Percentiles rank a stretch among this genome's conserved stretches.
Evolutionary conservation across 2,797 vertebrate species (phyloP).

Genomic region (Buceros bicornis): DNA sequence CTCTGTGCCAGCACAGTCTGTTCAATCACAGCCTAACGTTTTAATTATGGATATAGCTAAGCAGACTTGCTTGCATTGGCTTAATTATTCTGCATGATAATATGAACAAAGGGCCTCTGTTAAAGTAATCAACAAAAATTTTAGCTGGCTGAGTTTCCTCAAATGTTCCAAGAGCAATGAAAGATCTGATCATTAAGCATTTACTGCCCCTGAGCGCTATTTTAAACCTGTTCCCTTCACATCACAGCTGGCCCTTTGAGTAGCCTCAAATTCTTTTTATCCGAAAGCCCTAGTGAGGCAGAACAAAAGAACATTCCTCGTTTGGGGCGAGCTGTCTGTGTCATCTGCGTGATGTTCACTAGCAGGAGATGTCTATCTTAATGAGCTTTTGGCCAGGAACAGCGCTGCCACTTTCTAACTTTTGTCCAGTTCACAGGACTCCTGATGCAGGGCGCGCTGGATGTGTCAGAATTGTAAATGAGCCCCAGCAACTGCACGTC

Average conservation of each 20-base stretch:
- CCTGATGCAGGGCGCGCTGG: conserved; percentile 25
- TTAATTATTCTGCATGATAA: conserved; percentile 79
- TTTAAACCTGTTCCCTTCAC: conserved; percentile 75
- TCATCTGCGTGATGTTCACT: conserved; percentile 69
- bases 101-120: conserved; percentile 80
- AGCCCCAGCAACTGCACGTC: conserved; percentile 39
- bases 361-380: conserved; percentile 68
- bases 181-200: conserved; percentile 78
- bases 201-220: conserved; percentile 70
- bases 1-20: conserved; percentile 29
- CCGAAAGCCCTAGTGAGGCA: conserved; percentile 46
- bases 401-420: conserved; percentile 66
- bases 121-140: conserved; percentile 67
- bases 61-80: conserved; percentile 53
- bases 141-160: conserved; percentile 73
- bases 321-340: conserved; percentile 67
- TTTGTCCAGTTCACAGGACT: conserved; percentile 72
- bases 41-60: conserved; percentile 75
- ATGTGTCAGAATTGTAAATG: conserved; percentile 78
- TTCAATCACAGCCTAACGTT: conserved; percentile 49
- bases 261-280: conserved; percentile 68
- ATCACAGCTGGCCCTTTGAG: conserved; percentile 74
- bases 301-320: conserved; percentile 72
- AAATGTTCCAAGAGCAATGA: conserved; percentile 68
- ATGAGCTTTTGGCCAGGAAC: conserved; percentile 72